Percentiles rank a stretch among this genome's conserved stretches.
These are phyloP conservation scores for Dromas ardeola DNA, from an alignment of 2,113 vertebrate species.

Conservation along the genomic window DNA sequence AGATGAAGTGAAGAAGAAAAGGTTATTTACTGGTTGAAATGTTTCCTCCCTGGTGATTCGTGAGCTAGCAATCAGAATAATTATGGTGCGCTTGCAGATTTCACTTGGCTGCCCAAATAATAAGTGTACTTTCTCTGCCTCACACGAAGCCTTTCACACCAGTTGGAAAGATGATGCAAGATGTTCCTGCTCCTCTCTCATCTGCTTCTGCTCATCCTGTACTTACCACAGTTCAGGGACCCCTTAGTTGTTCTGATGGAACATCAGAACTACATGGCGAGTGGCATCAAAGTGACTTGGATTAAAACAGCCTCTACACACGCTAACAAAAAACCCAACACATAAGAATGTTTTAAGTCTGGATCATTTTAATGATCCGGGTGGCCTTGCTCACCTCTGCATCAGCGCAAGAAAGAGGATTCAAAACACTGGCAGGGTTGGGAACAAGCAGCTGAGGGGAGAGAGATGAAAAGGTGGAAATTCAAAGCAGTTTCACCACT, in stretches of 20 bases:
- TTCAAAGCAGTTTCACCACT: neutral
- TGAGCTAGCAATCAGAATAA: neutral
- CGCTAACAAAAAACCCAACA: too few relatives aligned
- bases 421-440: neutral
- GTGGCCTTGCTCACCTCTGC: neutral
- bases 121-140: neutral
- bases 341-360: neutral
- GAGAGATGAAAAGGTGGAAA: neutral
- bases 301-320: neutral
- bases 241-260: neutral
- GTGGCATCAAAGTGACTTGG: neutral
- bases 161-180: neutral
- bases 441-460: neutral
- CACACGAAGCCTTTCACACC: neutral
- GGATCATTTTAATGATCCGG: neutral
- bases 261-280: neutral
- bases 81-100: neutral
- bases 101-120: neutral
- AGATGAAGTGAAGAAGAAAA: neutral
- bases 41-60: neutral
- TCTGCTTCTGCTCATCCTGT: neutral
- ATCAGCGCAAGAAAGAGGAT: neutral
- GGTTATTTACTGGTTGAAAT: neutral
- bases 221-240: neutral
- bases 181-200: neutral